phyloP scores from a whole-genome alignment of 2,888 invertebrate species.

The Phymatocera aterrima region DNA sequence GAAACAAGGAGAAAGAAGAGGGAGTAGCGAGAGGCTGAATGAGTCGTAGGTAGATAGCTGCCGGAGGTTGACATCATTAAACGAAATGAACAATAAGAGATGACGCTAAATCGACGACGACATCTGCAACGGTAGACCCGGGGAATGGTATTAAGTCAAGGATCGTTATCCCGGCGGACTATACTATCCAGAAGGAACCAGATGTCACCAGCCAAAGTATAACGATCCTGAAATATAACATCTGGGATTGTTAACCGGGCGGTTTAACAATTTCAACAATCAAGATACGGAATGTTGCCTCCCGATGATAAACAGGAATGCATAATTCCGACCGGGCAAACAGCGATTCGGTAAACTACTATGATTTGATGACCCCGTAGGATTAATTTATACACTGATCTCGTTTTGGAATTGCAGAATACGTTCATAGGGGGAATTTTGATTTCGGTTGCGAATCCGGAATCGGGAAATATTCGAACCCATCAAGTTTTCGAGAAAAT shows the following conservation, averaged over 20 bases:
- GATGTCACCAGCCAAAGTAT: not conserved
- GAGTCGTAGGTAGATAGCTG: constrained; percentile 7
- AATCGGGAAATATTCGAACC: no score
- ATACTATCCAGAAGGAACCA: not conserved
- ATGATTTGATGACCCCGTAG: no score
- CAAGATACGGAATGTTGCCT: not conserved
- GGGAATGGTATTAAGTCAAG: constrained; percentile 39
- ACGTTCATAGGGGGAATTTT: no score
- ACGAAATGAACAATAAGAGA: constrained; percentile 39
- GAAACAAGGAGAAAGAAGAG: not conserved
- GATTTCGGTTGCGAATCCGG: no score
- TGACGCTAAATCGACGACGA: constrained; percentile 5
- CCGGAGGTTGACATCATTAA: constrained; percentile 2
- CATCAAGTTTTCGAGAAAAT: no score
- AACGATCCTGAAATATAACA: constrained; percentile 22
- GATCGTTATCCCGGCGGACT: not conserved
- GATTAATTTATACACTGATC: no score
- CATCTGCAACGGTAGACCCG: not conserved
- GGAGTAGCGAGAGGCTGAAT: no score
- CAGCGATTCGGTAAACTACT: no score
- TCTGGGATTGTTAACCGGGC: constrained; percentile 7
- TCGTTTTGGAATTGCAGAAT: no score
- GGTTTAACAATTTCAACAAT: not conserved
- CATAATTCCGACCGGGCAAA: not conserved
- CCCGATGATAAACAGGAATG: not conserved